phyloP scores from a whole-genome alignment of 2,113 vertebrate species.

The Acanthochromis polyacanthus region DNA sequence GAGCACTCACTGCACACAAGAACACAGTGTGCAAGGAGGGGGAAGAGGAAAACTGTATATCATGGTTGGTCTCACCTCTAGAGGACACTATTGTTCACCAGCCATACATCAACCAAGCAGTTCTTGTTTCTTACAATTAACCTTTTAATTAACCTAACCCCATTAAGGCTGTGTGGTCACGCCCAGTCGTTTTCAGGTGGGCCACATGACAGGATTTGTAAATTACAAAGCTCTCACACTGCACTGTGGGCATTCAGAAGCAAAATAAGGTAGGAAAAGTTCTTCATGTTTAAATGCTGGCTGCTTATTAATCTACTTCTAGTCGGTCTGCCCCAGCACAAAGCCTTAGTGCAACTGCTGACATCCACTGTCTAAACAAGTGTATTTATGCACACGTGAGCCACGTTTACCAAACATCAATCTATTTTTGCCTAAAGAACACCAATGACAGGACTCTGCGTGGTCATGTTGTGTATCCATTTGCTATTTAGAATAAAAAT shows the following conservation, averaged over 20 bases:
- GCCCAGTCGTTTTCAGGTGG: conserved; percentile 56
- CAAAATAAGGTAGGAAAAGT: conserved; percentile 11
- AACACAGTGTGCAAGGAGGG: conserved; percentile 30
- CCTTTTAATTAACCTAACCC: conserved; percentile 72
- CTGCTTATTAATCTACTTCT: neutral
- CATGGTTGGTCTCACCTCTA: conserved; percentile 80
- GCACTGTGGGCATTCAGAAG: conserved; percentile 10
- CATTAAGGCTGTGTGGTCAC: conserved; percentile 57
- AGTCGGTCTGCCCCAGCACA: neutral
- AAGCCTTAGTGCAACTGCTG: neutral
- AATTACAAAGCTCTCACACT: conserved; percentile 23
- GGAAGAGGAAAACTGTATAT: conserved; percentile 17
- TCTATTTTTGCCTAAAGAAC: conserved; percentile 1
- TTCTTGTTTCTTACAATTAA: conserved; percentile 67
- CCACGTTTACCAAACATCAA: neutral
- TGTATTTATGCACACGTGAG: neutral
- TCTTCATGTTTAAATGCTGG: neutral
- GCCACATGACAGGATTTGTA: conserved; percentile 32
- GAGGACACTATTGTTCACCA: conserved; percentile 86
- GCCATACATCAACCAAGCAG: conserved; percentile 71
- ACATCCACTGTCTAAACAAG: neutral
- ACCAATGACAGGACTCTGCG: conserved; percentile 51
- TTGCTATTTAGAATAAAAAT: conserved; percentile 94
- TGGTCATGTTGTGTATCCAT: conserved; percentile 90
- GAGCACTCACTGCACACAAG: conserved; percentile 36